Evolutionary conservation across 2,797 vertebrate genomes (phyloP), one percentile per base, ranked within the genome.

Genomic region (Lindbergichthys nudifrons): DNA sequence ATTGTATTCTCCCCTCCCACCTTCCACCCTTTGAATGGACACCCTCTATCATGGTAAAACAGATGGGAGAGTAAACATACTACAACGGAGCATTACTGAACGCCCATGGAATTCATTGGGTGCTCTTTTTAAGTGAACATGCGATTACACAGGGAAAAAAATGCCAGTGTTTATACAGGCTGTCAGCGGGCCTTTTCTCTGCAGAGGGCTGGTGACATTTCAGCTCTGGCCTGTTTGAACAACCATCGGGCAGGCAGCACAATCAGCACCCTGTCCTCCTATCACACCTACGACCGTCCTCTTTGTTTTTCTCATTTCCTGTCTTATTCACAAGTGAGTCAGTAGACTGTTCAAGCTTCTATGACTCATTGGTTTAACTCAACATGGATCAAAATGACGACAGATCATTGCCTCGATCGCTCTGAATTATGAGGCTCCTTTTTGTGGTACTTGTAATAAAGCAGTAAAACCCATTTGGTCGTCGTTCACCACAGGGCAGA

Each of bases 161-260:
- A 88, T 80, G 80, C 65, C 79, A 71, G 72, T 94, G 91, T 94
- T 94, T 93, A 92, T 89, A 85, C 71, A 90, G 90, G 73, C 91
- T 93, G 89, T 93, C 91, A 87, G 87, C 86, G 5, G 74, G 67
- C 79, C 79, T 86, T 85, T 89, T 88, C 83, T 77, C 78, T 79
- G 68, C 46, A 61, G 73, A 80, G 66, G 54, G 36, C 81, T 79
- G 82, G 88, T 92, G 90, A 90, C 91, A 91, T 91, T 91, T 93
- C 74, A 87, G 87, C 85, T 89, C 83, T 63, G 75, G 76, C 67
- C 88, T 87, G 88, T 86, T 91, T 90, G 81, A 90, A 89, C 83
- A 91, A 84, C 68, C 84, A 83, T 87, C 72, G 14, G 70, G 74
- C 81, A 83, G 76, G 71, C 85, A 81, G 75, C 69, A 87, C 87